Evolutionary conservation across 2,888 invertebrate genomes (phyloP), one percentile per base, ranked within the genome.

Genomic region (Toxonevra muliebris): DNA sequence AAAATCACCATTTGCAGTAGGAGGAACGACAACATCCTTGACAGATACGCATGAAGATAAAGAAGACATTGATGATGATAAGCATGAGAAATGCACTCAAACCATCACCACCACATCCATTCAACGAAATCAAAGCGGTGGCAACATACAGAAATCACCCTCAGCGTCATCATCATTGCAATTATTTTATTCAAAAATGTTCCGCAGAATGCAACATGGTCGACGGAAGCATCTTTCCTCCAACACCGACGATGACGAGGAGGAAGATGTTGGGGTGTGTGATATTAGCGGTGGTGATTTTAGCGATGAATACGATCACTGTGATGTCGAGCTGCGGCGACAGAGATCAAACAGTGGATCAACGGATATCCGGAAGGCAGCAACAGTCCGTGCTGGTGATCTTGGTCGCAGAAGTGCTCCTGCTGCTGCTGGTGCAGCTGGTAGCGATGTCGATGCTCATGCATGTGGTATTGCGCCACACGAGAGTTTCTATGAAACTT

Each of bases 401-500:
- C 11, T 12, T 61, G 20, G 20, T 20, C 19, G 48, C 7, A 30
- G 17, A 52, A 13, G 30, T 30, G 20, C 43, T 19, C 12, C 40
- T 45, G 42, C 17, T 1, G 43, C 12, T 15, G 54, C 40, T 41
- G 54, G 7, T 72, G 75, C 30, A 74, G 76, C 30, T 63, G 79
- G 79, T 72, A 81, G 80, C 74, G 80, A 80, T 61, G 77, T 76
- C 70, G 80, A 83, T 59, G 82, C 79, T 69, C 82, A 83, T 58
- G 83, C 79, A 66, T 79, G 82, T 68, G 66, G 60, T 30, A 70
- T 69, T 43, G 79, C 75, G 12, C 68, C 68, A 11, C 78, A 78
- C 12, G 81, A 81, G 63, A 80, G 83, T 77, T 83, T 82, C 79
- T 83, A 82, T 76, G 84, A 84, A 76, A 84, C 84, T 20, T 84